Percentiles rank a stretch among this genome's conserved stretches.
phyloP scores from a whole-genome alignment of 2,797 vertebrate species.

The Neosalanx taihuensis region DNA sequence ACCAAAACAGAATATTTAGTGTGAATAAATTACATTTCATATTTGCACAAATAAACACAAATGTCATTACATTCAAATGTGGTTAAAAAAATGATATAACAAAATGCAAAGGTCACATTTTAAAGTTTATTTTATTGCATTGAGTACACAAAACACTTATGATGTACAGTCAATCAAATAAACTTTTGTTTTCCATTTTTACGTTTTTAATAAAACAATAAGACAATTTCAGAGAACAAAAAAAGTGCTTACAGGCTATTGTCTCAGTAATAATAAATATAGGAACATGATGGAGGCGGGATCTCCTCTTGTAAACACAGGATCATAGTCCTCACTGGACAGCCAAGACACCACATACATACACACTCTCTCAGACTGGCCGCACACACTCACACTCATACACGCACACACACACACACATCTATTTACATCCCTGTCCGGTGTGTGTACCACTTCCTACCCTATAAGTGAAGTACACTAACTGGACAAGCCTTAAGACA shows the following conservation, averaged over 20 bases:
- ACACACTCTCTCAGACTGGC: slow-evolving; percentile 20
- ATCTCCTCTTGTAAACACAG: slow-evolving; percentile 73
- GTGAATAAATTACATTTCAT: no score
- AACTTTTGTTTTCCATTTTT: slow-evolving; percentile 70
- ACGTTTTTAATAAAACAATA: slow-evolving; percentile 82
- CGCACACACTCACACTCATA: slow-evolving; percentile 5
- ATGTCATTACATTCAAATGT: neutral
- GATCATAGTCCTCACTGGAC: slow-evolving; percentile 74
- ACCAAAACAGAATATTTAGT: no score
- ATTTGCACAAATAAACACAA: no score
- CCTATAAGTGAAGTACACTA: slow-evolving; percentile 44
- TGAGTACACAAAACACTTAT: slow-evolving; percentile 96
- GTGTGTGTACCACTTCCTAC: slow-evolving; percentile 34
- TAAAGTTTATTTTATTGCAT: slow-evolving; percentile 83
- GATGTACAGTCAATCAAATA: slow-evolving; percentile 88
- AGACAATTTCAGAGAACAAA: slow-evolving; percentile 78
- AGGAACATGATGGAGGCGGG: slow-evolving; percentile 77
- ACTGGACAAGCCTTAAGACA: slow-evolving; percentile 43
- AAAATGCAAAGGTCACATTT: slow-evolving; percentile 59
- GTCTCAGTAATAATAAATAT: slow-evolving; percentile 93
- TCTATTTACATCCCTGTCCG: slow-evolving; percentile 36
- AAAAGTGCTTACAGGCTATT: slow-evolving; percentile 97
- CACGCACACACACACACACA: slow-evolving; percentile 38
- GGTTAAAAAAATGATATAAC: neutral
- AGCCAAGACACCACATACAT: slow-evolving; percentile 60